Evolutionary conservation across 1,140 invertebrate genomes (phyloP).

Genomic region (Melitaea cinxia): DNA sequence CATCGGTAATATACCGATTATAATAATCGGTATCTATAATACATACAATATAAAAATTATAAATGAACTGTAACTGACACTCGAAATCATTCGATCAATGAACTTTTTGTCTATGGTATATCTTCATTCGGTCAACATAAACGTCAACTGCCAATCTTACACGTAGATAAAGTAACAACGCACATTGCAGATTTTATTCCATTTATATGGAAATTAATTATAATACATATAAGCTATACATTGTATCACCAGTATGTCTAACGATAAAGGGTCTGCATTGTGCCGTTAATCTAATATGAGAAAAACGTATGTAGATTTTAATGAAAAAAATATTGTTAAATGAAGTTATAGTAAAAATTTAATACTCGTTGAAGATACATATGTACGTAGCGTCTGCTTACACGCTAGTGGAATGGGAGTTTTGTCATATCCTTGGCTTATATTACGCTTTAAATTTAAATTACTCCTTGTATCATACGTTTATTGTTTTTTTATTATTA

Average conservation of each 20-base stretch:
- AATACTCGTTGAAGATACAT: slow-evolving; percentile 75
- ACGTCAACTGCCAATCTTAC: slow-evolving; percentile 74
- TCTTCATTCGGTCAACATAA: slow-evolving; percentile 36
- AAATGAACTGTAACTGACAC: slow-evolving; percentile 7
- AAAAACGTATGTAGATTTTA: slow-evolving; percentile 68
- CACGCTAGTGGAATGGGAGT: slow-evolving; percentile 34
- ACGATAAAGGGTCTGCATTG: not conserved
- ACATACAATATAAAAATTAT: not conserved
- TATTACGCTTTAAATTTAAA: slow-evolving; percentile 1
- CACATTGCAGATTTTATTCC: not conserved
- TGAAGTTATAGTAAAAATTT: slow-evolving; percentile 77
- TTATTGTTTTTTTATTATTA: slow-evolving; percentile 2
- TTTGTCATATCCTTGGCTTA: slow-evolving; percentile 12
- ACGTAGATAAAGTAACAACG: slow-evolving; percentile 60
- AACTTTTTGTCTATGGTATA: slow-evolving; percentile 22
- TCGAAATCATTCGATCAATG: slow-evolving; percentile 2
- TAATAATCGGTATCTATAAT: too few relatives aligned
- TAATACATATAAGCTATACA: not conserved
- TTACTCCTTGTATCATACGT: not conserved
- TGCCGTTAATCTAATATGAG: slow-evolving; percentile 28
- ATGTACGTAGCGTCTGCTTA: slow-evolving; percentile 52
- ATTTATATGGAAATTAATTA: not conserved
- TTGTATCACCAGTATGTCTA: not conserved
- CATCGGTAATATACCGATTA: slow-evolving; percentile 17
- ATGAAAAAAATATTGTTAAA: slow-evolving; percentile 74